A percentile compares a stretch with the other conserved stretches of the same genome.
Evolutionary conservation across 1,140 invertebrate species (phyloP).

Genomic region (Aphelenchoides besseyi): DNA sequence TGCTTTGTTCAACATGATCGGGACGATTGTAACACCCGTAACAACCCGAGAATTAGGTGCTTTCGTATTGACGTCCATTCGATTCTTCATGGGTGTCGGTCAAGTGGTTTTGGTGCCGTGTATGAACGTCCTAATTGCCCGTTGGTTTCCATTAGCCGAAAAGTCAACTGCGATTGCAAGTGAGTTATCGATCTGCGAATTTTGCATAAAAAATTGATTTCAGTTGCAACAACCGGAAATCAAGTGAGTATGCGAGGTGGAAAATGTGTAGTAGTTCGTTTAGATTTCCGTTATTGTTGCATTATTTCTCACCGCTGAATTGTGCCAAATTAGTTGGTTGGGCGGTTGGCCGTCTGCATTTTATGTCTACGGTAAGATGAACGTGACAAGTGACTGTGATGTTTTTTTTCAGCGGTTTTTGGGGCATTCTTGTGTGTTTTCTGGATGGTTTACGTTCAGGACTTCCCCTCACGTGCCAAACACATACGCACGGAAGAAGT

Average conservation of each 20-base stretch:
- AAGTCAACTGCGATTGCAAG: constrained; percentile 56
- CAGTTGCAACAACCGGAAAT: constrained; percentile 60
- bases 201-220: no score
- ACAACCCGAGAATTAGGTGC: constrained; percentile 41
- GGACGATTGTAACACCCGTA: constrained; percentile 51
- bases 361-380: constrained; percentile 50
- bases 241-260: constrained; percentile 31
- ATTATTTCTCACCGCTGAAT: constrained; percentile 59
- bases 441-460: constrained; percentile 50
- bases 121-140: constrained; percentile 57
- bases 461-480: constrained; percentile 44
- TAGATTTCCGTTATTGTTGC: constrained; percentile 60
- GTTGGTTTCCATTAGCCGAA: constrained; percentile 57
- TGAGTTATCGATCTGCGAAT: constrained; percentile 33
- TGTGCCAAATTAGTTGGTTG: constrained; percentile 54
- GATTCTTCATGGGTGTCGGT: constrained; percentile 58
- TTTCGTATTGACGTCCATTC: constrained; percentile 28
- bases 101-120: constrained; percentile 61
- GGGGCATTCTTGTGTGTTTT: constrained; percentile 49
- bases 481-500: constrained; percentile 42
- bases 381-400: no score
- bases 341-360: constrained; percentile 59
- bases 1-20: constrained; percentile 58
- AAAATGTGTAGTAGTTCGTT: constrained; percentile 22
- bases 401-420: constrained; percentile 48